Conservation (phyloP, 2,888 invertebrate species). For the Enoplolaimus lenunculus region DNA sequence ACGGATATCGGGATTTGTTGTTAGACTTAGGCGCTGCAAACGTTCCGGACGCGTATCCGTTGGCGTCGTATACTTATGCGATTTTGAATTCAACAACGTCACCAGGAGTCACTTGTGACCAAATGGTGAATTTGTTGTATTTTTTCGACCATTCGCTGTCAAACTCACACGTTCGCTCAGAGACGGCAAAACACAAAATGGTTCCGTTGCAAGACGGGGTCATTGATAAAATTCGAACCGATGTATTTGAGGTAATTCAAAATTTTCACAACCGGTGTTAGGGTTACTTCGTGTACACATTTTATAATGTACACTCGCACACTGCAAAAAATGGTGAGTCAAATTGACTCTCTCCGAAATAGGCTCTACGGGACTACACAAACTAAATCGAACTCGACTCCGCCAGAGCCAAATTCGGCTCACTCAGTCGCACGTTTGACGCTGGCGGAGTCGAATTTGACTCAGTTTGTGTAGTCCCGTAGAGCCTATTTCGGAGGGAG, state of each 20-base stretch:
- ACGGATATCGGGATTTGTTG: background rate
- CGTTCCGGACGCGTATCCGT: background rate
- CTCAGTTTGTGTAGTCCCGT: too few relatives aligned
- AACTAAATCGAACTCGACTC: too few relatives aligned
- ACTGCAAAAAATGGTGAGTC: too few relatives aligned
- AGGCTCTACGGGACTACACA: too few relatives aligned
- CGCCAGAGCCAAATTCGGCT: too few relatives aligned
- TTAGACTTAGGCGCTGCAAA: background rate
- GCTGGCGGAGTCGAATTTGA: too few relatives aligned
- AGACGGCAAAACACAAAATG: background rate
- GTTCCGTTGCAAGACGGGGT: background rate
- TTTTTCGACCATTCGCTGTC: background rate
- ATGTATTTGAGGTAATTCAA: background rate
- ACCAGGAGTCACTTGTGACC: background rate
- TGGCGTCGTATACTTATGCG: background rate
- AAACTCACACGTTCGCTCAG: background rate
- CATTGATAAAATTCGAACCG: background rate
- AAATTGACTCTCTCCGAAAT: too few relatives aligned
- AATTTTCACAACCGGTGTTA: too few relatives aligned
- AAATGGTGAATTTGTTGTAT: background rate
- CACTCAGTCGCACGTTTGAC: too few relatives aligned
- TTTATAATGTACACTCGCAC: too few relatives aligned
- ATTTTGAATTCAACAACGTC: background rate
- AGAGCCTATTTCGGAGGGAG: too few relatives aligned
- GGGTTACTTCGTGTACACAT: too few relatives aligned